A percentile compares a stretch with the other conserved stretches of the same genome.
Conservation (phyloP, 2,888 invertebrate species). For the Mythimna ferrago region DNA sequence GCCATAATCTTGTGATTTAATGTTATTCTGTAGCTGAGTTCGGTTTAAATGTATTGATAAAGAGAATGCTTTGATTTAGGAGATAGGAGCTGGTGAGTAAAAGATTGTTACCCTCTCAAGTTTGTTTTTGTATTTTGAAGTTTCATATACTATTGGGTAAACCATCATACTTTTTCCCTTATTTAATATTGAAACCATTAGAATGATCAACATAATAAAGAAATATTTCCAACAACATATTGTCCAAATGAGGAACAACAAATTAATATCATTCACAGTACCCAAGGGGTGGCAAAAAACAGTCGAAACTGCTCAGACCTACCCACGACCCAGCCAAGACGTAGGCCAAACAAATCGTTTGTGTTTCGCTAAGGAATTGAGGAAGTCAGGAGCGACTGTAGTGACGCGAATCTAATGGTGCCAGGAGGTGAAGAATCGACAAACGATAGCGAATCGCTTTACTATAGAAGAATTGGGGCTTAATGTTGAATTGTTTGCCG, state of each 20-base stretch:
- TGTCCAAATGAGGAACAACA: constrained; percentile 49
- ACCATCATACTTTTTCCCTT: too few relatives aligned
- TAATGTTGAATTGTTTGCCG: constrained; percentile 11
- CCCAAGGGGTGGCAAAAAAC: constrained; percentile 56
- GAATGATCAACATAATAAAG: neutral
- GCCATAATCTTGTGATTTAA: constrained; percentile 60
- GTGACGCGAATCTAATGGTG: constrained; percentile 51
- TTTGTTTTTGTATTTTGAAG: too few relatives aligned
- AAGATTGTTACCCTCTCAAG: too few relatives aligned
- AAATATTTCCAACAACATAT: constrained; percentile 16
- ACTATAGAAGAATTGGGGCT: constrained; percentile 19
- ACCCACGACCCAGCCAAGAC: constrained; percentile 28
- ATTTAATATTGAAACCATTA: too few relatives aligned
- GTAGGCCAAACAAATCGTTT: constrained; percentile 62
- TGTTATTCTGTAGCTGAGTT: constrained; percentile 49
- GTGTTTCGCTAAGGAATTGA: constrained; percentile 61
- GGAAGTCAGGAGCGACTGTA: constrained; percentile 57
- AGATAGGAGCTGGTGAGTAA: too few relatives aligned
- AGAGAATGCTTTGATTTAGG: constrained; percentile 13
- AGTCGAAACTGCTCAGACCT: constrained; percentile 25
- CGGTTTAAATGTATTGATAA: constrained; percentile 40
- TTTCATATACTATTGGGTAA: too few relatives aligned
- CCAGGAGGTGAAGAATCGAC: constrained; percentile 49
- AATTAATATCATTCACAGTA: constrained; percentile 52
- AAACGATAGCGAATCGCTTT: constrained; percentile 25